These are phyloP conservation scores for Nannoperca australis DNA, from an alignment of 2,797 vertebrate species.

Conservation along the genomic window DNA sequence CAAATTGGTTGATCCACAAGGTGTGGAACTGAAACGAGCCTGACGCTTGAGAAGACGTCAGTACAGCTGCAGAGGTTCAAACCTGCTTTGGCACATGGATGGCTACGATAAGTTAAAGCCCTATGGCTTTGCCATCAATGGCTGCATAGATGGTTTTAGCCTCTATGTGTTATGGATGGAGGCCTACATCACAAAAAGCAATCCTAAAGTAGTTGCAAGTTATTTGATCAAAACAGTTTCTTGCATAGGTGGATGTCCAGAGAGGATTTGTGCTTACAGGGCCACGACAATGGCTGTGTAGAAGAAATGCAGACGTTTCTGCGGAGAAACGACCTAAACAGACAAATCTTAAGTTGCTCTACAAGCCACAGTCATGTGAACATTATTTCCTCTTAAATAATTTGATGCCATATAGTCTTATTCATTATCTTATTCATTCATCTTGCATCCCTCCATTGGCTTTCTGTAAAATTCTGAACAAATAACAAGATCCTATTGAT, in stretches of 20 bases:
- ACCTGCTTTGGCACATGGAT: conserved; percentile 28
- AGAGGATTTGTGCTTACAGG: background rate
- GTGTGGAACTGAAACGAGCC: background rate
- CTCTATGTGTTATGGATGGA: background rate
- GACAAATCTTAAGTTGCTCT: background rate
- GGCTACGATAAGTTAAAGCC: conserved; percentile 34
- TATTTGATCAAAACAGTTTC: background rate
- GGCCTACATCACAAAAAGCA: background rate
- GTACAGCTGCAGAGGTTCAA: conserved; percentile 32
- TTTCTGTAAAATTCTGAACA: too few species aligned
- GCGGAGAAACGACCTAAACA: background rate
- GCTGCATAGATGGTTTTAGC: background rate
- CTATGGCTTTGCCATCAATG: conserved; percentile 1
- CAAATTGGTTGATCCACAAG: conserved; percentile 18
- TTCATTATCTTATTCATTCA: too few species aligned
- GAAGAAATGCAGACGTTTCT: background rate
- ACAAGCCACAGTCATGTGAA: too few species aligned
- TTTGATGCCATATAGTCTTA: too few species aligned
- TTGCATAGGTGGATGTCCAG: background rate
- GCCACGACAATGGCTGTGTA: background rate
- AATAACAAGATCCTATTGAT: too few species aligned
- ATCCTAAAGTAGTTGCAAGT: background rate
- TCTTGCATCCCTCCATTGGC: too few species aligned
- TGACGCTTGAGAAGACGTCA: background rate
- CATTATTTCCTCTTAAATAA: too few species aligned